phyloP scores from a whole-genome alignment of 23 tunicate species.

The Diplosoma virens region DNA sequence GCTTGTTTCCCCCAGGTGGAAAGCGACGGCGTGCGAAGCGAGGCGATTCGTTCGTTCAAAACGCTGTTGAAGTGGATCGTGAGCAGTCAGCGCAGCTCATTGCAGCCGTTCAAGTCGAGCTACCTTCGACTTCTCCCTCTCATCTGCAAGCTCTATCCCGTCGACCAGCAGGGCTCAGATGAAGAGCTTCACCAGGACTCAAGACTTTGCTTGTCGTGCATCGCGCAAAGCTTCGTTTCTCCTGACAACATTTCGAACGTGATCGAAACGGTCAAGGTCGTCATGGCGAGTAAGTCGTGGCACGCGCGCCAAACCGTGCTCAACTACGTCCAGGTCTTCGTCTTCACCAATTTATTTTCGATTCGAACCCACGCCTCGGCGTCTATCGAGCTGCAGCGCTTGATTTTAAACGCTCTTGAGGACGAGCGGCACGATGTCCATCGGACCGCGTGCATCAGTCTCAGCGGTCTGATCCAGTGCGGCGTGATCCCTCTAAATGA shows the following conservation, averaged over 20 bases:
- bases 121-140: conserved; percentile 54
- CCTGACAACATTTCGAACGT: conserved; percentile 35
- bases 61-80: conserved; percentile 75
- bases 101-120: conserved; percentile 62
- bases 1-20: too few relatives aligned
- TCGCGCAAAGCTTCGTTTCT: conserved; percentile 56
- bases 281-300: conserved; percentile 64
- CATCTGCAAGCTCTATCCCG: conserved; percentile 73
- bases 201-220: conserved; percentile 54
- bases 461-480: conserved; percentile 86
- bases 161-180: conserved; percentile 55
- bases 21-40: conserved; percentile 42
- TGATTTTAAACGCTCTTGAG: conserved; percentile 44
- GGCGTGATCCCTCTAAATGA: conserved; percentile 41
- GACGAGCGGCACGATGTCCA: conserved; percentile 78
- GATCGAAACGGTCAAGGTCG: conserved; percentile 27
- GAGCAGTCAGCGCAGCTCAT: conserved; percentile 51
- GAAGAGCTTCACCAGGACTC: conserved; percentile 83
- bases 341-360: conserved; percentile 68
- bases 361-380: conserved; percentile 4
- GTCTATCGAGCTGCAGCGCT: background rate
- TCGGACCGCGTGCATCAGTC: conserved; percentile 73
- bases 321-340: conserved; percentile 72
- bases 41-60: conserved; percentile 62
- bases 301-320: conserved; percentile 80